A percentile compares a stretch with the other conserved stretches of the same genome.
Evolutionary conservation across 1,140 invertebrate genomes (phyloP).

Genomic region (Drosophila arawakana): DNA sequence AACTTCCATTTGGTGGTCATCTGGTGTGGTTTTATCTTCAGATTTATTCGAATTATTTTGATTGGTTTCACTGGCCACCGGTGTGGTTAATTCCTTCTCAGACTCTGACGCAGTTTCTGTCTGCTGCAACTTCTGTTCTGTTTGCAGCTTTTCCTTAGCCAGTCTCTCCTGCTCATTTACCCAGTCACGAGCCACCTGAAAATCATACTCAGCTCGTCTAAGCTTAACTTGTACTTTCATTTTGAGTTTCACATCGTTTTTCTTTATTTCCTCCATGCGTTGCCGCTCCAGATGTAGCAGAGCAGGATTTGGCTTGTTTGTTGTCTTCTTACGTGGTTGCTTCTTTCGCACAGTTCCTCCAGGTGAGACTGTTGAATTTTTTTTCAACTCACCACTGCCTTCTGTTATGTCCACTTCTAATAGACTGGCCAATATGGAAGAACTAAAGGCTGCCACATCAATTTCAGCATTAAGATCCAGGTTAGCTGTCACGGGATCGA

Average conservation of each 20-base stretch:
- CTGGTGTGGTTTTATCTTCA: not conserved
- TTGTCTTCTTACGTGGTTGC: constrained; percentile 80
- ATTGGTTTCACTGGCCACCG: not conserved
- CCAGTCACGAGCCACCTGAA: constrained; percentile 63
- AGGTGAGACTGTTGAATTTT: constrained; percentile 22
- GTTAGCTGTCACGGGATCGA: constrained; percentile 6
- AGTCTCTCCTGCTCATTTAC: constrained; percentile 5
- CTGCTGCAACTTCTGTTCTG: not conserved
- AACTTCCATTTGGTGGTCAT: not conserved
- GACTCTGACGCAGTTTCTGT: not conserved
- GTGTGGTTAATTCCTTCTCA: not conserved
- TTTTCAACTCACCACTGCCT: constrained; percentile 27
- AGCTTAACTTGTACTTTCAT: constrained; percentile 66
- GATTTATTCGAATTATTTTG: not conserved
- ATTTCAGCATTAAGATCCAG: constrained; percentile 23
- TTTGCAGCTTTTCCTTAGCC: not conserved
- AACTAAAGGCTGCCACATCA: constrained; percentile 71
- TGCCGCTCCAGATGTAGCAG: constrained; percentile 70
- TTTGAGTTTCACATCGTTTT: constrained; percentile 71
- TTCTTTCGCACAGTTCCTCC: constrained; percentile 51
- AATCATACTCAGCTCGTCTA: constrained; percentile 65
- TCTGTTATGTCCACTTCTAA: constrained; percentile 75
- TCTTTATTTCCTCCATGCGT: constrained; percentile 72
- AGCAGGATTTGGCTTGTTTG: constrained; percentile 80
- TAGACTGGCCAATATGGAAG: constrained; percentile 74